phyloP scores from a whole-genome alignment of 2,113 vertebrate species.

The Neofelis nebulosa region DNA sequence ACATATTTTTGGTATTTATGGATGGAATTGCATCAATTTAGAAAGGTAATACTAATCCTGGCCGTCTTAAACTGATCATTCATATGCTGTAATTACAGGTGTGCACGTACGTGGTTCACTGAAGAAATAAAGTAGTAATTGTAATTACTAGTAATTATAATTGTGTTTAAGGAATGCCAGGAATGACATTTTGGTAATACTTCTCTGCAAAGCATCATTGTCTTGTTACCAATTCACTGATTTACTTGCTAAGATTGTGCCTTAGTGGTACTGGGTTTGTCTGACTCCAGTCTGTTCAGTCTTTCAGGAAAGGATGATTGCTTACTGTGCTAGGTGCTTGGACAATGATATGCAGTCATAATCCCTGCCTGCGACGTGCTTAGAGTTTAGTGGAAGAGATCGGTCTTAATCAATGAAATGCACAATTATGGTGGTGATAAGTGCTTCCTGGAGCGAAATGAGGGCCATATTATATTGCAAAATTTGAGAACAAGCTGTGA shows the following conservation, averaged over 20 bases:
- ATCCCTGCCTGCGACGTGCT: not conserved
- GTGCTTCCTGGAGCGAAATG: not conserved
- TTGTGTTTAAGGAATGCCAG: not conserved
- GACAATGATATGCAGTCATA: not conserved
- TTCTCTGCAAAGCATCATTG: not conserved
- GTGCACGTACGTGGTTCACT: not conserved
- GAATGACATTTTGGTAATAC: not conserved
- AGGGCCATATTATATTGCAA: not conserved
- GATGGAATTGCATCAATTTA: not conserved
- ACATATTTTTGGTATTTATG: not conserved
- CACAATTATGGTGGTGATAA: not conserved
- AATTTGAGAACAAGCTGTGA: not conserved
- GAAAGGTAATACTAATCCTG: not conserved
- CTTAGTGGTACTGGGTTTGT: not conserved
- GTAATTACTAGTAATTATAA: not conserved
- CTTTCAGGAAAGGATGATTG: not conserved
- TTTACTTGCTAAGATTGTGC: not conserved
- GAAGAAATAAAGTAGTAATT: not conserved
- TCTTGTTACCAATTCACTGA: not conserved
- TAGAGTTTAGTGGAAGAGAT: not conserved
- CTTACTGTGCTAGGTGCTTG: not conserved
- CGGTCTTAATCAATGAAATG: not conserved
- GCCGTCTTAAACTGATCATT: not conserved
- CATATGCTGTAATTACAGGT: not conserved
- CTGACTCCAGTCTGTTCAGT: not conserved